These are phyloP conservation scores for Coenonympha glycerion DNA, from an alignment of 2,888 invertebrate species.

Conservation along the genomic window DNA sequence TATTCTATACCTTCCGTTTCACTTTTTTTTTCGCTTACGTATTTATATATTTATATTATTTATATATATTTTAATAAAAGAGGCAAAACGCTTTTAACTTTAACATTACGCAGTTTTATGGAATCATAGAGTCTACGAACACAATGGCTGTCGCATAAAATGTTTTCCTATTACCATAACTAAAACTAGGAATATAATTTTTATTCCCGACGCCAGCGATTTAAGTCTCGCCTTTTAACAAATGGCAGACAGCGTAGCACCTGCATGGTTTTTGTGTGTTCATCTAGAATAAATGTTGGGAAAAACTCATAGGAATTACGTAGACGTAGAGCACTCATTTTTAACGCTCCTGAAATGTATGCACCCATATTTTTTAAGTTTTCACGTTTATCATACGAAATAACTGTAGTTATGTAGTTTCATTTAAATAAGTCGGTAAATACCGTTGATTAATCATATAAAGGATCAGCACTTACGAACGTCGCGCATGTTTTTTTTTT, in stretches of 20 bases:
- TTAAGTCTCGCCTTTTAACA: conserved; percentile 69
- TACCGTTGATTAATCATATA: no score
- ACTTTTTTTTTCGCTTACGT: not conserved
- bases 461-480: no score
- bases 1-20: not conserved
- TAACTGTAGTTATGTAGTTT: not conserved
- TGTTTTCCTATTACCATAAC: conserved; percentile 47
- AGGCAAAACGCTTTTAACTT: not conserved
- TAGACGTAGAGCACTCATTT: not conserved
- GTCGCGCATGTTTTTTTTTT: no score
- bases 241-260: conserved; percentile 65
- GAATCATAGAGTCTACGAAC: not conserved
- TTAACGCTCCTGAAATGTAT: not conserved
- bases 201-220: conserved; percentile 54
- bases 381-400: not conserved
- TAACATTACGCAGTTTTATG: not conserved
- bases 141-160: conserved; percentile 48
- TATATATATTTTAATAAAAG: not conserved
- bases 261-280: conserved; percentile 8
- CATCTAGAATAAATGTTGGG: conserved; percentile 1
- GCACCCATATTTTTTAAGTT: not conserved
- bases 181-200: conserved; percentile 40
- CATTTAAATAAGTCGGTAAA: not conserved
- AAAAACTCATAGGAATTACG: conserved; percentile 7
- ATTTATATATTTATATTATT: no score